These are phyloP conservation scores for Chloropsis cyanopogon DNA, from an alignment of 2,113 vertebrate species.

Conservation along the genomic window DNA sequence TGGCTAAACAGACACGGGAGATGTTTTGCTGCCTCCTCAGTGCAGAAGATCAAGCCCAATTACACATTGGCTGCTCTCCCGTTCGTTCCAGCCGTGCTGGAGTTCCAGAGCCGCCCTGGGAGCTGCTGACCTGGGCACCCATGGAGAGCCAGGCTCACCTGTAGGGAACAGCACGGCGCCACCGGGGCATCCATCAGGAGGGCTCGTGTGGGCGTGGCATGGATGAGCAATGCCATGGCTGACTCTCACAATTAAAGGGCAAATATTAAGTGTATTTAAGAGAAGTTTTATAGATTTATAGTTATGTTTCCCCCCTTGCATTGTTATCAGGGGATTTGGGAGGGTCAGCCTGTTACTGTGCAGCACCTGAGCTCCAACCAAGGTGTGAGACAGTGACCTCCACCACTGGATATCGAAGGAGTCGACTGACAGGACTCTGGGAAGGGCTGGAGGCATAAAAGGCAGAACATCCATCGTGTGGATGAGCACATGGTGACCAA, in stretches of 20 bases:
- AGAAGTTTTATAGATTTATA: no score
- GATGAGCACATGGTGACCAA: not conserved
- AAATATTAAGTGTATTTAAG: no score
- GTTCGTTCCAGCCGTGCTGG: not conserved
- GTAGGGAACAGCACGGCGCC: not conserved
- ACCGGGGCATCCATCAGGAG: no score
- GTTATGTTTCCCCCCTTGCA: no score
- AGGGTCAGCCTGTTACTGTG: not conserved
- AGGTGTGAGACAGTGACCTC: not conserved
- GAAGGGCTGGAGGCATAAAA: not conserved
- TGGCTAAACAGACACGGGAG: not conserved
- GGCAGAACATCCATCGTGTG: not conserved
- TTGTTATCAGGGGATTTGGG: not conserved
- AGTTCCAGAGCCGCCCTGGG: not conserved
- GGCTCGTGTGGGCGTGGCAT: not conserved
- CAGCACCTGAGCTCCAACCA: not conserved
- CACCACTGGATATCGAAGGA: not conserved
- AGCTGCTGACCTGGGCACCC: not conserved
- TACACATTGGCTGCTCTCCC: not conserved
- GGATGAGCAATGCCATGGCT: no score
- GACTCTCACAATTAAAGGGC: no score
- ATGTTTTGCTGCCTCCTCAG: slow-evolving; percentile 28
- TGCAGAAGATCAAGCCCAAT: slow-evolving; percentile 32
- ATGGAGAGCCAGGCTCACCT: not conserved
- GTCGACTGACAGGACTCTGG: not conserved